These are phyloP conservation scores for Anodontia alba DNA, from an alignment of 2,888 invertebrate species.

Conservation along the genomic window DNA sequence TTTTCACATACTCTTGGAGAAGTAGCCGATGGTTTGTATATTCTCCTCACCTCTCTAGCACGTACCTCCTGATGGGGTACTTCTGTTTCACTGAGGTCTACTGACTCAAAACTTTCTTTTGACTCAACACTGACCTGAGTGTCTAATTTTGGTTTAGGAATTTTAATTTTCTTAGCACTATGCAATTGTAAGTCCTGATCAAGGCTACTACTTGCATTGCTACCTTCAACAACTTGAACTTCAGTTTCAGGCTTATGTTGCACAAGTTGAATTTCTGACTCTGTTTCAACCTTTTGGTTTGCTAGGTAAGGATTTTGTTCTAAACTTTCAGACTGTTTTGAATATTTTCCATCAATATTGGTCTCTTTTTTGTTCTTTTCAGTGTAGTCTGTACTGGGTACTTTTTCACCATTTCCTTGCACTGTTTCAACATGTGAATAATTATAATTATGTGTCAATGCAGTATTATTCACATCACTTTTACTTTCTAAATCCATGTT, in stretches of 20 bases:
- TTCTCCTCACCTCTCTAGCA: constrained; percentile 20
- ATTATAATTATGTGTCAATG: background rate
- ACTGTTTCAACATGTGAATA: background rate
- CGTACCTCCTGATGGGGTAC: background rate
- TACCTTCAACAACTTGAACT: background rate
- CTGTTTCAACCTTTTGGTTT: background rate
- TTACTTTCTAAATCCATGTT: background rate
- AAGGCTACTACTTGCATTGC: background rate
- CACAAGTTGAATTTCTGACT: background rate
- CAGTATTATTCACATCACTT: background rate
- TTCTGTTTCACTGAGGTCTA: background rate
- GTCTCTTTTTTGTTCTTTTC: background rate
- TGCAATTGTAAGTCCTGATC: background rate
- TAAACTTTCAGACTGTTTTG: background rate
- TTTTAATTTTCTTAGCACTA: background rate
- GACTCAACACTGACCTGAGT: constrained; percentile 3
- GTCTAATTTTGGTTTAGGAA: background rate
- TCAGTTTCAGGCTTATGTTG: background rate
- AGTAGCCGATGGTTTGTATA: constrained; percentile 47
- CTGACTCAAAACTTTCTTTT: constrained; percentile 6
- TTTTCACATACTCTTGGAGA: constrained; percentile 58
- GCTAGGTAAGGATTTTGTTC: background rate
- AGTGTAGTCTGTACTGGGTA: background rate
- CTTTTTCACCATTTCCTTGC: background rate
- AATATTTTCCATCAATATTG: background rate